Conservation (phyloP, 2,113 vertebrate species). For the Microcebus griseorufus region DNA sequence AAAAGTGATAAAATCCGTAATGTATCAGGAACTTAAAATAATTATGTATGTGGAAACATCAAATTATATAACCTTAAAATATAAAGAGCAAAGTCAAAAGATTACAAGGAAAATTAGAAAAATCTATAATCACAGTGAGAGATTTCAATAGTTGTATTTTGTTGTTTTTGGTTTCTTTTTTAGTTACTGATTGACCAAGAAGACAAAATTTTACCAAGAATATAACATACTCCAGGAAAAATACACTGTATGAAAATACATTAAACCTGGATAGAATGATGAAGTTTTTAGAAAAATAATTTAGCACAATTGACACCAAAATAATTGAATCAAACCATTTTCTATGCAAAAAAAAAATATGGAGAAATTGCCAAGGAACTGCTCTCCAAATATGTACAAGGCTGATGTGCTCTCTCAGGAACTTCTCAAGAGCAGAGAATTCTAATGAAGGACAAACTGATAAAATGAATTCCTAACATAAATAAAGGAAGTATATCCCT, state of each 20-base stretch:
- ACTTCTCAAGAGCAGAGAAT: background rate
- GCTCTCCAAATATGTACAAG: background rate
- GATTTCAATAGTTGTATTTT: background rate
- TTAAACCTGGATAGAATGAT: background rate
- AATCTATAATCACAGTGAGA: background rate
- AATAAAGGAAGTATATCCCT: background rate
- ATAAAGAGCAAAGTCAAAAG: background rate
- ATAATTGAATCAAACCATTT: background rate
- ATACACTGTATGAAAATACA: background rate
- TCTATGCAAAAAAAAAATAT: background rate
- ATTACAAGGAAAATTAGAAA: constrained; percentile 31
- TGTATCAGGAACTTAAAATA: background rate
- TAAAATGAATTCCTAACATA: background rate
- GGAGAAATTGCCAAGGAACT: background rate
- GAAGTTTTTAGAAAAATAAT: background rate
- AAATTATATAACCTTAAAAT: background rate
- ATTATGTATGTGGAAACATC: constrained; percentile 30
- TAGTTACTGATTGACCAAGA: background rate
- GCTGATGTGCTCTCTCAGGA: background rate
- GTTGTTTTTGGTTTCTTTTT: background rate
- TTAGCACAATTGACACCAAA: background rate
- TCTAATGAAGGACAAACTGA: background rate
- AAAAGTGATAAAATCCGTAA: background rate
- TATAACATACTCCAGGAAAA: constrained; percentile 2
- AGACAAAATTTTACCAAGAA: background rate